Base-by-base conservation (phyloP, 2,797 vertebrate genomes). In the Gallirallus australis region DNA sequence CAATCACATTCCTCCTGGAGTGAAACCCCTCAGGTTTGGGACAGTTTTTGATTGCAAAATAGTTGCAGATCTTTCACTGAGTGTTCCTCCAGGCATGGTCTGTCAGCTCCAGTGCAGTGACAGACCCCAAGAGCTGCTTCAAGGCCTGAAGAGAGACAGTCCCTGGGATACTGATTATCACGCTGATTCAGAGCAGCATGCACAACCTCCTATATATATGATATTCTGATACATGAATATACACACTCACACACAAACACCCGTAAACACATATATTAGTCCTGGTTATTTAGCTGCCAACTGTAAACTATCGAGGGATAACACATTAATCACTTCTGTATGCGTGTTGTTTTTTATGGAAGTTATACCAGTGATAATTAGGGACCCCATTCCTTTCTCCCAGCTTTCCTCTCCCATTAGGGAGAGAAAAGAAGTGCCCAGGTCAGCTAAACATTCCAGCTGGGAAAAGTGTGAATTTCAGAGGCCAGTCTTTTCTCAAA, bases 261-360 rank as follows among this genome's bases (percentile, higher is more conserved):
- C 45, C 15, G 10, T 7, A 31, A 3, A 28, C 7, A 63, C 57
- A 68, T 27, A 11, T 8, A n/a, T 54, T 71, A 28, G 18, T 64
- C 90, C 65, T 86, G 73, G 54, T 84, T 92, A 27, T 90, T 92
- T 82, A 82, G 56, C 73, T 68, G 66, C 71, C 70, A 91, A 73
- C 35, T 53, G 16, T n/a, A 70, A 42, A 88, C 93, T 80, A 94
- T 48, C 28, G 31, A 86, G 93, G 63, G 70, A 82, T 70, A 95
- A 84, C 61, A 30, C 2, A 91, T 81, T 1, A 82, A 75, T 80
- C 68, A 68, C 68, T 85, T 68, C 50, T 78, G 65, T 65, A 57
- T 47, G 64, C 61, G 60, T 37, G 78, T 52, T 86, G 72, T 82
- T 89, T 93, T 71, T 84, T 6, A 11, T 11, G 14, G 42, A 84